Evolutionary conservation across 2,888 invertebrate species (phyloP).

Genomic region (Copidosoma aretas): DNA sequence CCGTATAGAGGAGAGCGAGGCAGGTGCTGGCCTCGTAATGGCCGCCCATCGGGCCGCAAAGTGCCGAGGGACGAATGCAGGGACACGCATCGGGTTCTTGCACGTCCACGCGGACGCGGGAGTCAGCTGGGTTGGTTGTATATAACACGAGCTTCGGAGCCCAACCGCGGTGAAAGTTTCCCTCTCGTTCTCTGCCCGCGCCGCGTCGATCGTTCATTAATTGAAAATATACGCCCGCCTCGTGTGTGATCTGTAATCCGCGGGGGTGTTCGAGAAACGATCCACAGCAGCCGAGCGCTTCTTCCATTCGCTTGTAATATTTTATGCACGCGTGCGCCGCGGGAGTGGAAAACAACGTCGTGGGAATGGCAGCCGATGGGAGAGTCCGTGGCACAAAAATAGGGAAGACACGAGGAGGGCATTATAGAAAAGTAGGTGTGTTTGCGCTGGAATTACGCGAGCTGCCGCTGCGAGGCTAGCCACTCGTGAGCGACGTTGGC

Average conservation of each 20-base stretch:
- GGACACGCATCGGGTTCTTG: background rate
- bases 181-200: background rate
- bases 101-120: background rate
- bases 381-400: background rate
- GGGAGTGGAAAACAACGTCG: background rate
- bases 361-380: background rate
- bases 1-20: slow-evolving; percentile 50
- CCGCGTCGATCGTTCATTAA: slow-evolving; percentile 44
- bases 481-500: slow-evolving; percentile 20
- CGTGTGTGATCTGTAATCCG: background rate
- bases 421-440: background rate
- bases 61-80: slow-evolving; percentile 34
- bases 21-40: slow-evolving; percentile 59
- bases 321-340: background rate
- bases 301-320: no score
- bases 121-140: slow-evolving; percentile 44
- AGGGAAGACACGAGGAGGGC: background rate
- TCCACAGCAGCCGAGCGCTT: background rate
- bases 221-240: slow-evolving; percentile 50
- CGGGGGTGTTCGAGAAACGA: background rate
- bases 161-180: slow-evolving; percentile 50
- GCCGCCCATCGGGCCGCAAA: slow-evolving; percentile 50
- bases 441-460: background rate
- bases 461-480: background rate
- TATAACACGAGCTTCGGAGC: slow-evolving; percentile 52